A percentile compares a stretch with the other conserved stretches of the same genome.
phyloP scores from a whole-genome alignment of 2,888 invertebrate genomes.

The Mermis nigrescens region DNA sequence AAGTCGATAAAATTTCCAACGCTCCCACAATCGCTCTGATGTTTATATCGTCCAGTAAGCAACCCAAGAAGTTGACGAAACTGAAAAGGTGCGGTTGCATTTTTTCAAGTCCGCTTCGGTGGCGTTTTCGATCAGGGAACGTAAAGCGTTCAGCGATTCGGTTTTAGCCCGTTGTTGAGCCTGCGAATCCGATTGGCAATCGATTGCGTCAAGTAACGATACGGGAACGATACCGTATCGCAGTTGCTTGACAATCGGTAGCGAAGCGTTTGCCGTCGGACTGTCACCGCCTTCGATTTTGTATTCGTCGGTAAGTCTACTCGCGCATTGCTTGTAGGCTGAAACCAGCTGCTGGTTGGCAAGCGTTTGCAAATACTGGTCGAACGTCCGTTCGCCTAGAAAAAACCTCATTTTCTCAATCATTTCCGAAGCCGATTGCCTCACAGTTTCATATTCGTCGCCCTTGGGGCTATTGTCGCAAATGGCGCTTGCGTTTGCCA shows the following conservation, averaged over 20 bases:
- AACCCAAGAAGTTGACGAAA: slow-evolving; percentile 44
- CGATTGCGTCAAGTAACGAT: slow-evolving; percentile 33
- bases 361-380: background rate
- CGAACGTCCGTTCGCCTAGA: slow-evolving; percentile 18
- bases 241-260: slow-evolving; percentile 6
- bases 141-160: slow-evolving; percentile 42
- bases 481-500: no score
- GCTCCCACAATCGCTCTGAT: slow-evolving; percentile 38
- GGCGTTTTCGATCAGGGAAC: slow-evolving; percentile 36
- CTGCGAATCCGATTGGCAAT: slow-evolving; percentile 43
- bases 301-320: background rate
- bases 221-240: slow-evolving; percentile 36
- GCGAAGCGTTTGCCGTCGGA: background rate
- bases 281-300: background rate
- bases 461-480: no score
- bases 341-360: background rate
- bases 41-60: slow-evolving; percentile 45
- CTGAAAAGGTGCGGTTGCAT: slow-evolving; percentile 46
- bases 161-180: slow-evolving; percentile 43
- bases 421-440: no score
- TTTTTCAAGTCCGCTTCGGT: slow-evolving; percentile 20
- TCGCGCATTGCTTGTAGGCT: background rate
- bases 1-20: slow-evolving; percentile 36
- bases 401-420: no score
- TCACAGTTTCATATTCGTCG: no score